Percentiles rank a stretch among this genome's conserved stretches.
These are phyloP conservation scores for Ophion obscuratus DNA, from an alignment of 2,888 invertebrate genomes.

Conservation along the genomic window DNA sequence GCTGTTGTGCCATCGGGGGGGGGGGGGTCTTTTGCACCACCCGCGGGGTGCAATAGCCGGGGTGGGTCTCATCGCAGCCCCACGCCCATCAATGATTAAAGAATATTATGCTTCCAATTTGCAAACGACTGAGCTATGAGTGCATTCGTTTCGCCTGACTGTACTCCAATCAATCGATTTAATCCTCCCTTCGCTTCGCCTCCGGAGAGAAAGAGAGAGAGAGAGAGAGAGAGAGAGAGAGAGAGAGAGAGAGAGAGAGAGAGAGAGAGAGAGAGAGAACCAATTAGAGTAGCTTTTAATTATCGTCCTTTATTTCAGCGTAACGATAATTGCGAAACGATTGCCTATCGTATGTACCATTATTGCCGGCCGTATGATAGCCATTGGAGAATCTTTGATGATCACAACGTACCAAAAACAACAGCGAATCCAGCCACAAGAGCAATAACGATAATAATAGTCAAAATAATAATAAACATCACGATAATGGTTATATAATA, in stretches of 20 bases:
- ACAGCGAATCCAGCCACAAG: background rate
- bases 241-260: background rate
- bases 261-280: background rate
- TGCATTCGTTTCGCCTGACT: slow-evolving; percentile 37
- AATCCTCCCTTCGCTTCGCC: slow-evolving; percentile 26
- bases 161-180: slow-evolving; percentile 59
- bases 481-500: too few relatives aligned
- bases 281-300: slow-evolving; percentile 66
- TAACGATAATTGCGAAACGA: slow-evolving; percentile 67
- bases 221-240: background rate
- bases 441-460: slow-evolving; percentile 3
- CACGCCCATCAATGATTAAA: slow-evolving; percentile 37
- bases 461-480: slow-evolving; percentile 10
- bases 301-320: slow-evolving; percentile 63
- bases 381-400: background rate
- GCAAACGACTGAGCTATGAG: slow-evolving; percentile 42
- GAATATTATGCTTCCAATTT: slow-evolving; percentile 68
- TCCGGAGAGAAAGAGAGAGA: background rate
- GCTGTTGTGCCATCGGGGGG: too few relatives aligned
- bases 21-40: too few relatives aligned
- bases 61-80: background rate
- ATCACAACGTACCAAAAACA: background rate
- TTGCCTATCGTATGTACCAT: slow-evolving; percentile 25
- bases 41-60: background rate
- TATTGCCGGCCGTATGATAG: slow-evolving; percentile 1